phyloP scores from a whole-genome alignment of 2,797 vertebrate species.

The Schizothorax lantsangensis region DNA sequence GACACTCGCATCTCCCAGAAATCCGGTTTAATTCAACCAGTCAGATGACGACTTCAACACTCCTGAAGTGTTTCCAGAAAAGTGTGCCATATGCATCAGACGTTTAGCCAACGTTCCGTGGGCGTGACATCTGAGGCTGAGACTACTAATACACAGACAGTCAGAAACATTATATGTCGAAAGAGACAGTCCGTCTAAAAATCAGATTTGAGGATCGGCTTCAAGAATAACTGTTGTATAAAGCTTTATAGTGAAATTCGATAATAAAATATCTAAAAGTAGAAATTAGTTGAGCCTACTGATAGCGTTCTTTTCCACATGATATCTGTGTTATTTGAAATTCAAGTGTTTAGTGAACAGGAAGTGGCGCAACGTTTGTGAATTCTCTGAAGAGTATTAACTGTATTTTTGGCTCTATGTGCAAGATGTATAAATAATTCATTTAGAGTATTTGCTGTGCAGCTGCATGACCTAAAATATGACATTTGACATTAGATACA shows the following conservation, averaged over 20 bases:
- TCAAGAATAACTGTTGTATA: neutral
- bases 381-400: neutral
- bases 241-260: neutral
- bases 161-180: neutral
- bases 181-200: too few species aligned
- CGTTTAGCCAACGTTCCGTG: too few species aligned
- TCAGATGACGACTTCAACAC: too few species aligned
- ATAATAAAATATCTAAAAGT: neutral
- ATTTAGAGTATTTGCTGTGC: neutral
- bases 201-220: too few species aligned
- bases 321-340: neutral
- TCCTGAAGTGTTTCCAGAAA: too few species aligned
- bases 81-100: too few species aligned
- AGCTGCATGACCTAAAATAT: neutral
- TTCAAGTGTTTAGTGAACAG: neutral
- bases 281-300: too few species aligned
- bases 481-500: neutral
- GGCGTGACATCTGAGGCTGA: too few species aligned
- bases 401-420: neutral
- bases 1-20: too few species aligned
- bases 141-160: neutral
- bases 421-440: neutral
- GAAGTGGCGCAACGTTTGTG: neutral
- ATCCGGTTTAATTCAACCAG: too few species aligned
- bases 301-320: neutral